Evolutionary conservation across 2,888 invertebrate genomes (phyloP).

Genomic region (Drosophila tripunctata): DNA sequence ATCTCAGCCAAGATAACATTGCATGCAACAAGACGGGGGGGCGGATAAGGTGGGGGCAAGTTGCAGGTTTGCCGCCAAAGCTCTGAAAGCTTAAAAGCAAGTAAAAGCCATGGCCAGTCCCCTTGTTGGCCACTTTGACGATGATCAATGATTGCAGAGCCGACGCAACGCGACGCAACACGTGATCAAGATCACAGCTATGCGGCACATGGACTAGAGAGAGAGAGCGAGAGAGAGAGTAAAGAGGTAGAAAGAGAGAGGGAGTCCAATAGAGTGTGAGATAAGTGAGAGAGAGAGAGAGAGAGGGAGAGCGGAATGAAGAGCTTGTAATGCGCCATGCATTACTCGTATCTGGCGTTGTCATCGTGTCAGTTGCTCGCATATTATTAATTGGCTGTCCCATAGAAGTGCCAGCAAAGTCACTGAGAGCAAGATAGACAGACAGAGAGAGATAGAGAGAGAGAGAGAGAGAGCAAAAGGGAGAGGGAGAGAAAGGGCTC

Average conservation of each 20-base stretch:
- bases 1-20: constrained; percentile 30
- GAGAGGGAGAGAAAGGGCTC: background rate
- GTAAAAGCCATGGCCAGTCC: constrained; percentile 43
- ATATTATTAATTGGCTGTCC: constrained; percentile 75
- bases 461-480: background rate
- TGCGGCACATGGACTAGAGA: too few species aligned
- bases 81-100: constrained; percentile 43
- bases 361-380: constrained; percentile 79
- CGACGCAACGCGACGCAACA: constrained; percentile 43
- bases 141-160: constrained; percentile 75
- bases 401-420: constrained; percentile 26
- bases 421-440: background rate
- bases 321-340: constrained; percentile 73
- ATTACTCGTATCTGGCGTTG: constrained; percentile 77
- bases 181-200: constrained; percentile 56
- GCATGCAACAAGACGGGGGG: background rate
- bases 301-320: background rate
- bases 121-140: constrained; percentile 54
- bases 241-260: background rate
- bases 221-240: background rate
- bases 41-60: background rate
- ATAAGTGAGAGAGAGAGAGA: background rate
- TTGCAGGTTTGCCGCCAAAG: constrained; percentile 46
- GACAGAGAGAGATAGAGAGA: background rate
- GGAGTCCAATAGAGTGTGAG: background rate